Base-by-base conservation (phyloP, 2,797 vertebrate genomes). In the Pitangus sulphuratus region DNA sequence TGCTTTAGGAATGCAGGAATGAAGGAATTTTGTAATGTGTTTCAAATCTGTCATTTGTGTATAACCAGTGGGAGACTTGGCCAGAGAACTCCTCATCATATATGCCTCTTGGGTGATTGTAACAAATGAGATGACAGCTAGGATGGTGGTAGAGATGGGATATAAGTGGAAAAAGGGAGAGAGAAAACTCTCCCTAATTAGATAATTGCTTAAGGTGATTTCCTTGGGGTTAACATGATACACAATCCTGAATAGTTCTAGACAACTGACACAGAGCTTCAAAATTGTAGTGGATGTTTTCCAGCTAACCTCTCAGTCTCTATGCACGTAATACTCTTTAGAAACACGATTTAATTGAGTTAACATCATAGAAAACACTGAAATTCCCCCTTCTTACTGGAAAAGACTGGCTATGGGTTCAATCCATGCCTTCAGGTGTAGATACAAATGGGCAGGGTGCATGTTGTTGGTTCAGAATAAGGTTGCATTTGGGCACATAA, bases 71-170 rank as follows among this genome's bases (percentile, higher is more conserved):
- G 44, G 82, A 87, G 74, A 50, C 51, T 96, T 82, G 85, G 85
- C 91, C 54, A 68, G 62, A 84, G 77, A 69, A 56, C 58, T 93
- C 86, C 84, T 92, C 76, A 56, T 87, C 3, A 0, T 86, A 28
- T 57, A 10, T 69, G 80, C 44, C 91, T 93, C 85, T 84, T 90
- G 93, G 70, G 74, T 87, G 62, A 48, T 81, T 37, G 66, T 86
- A 62, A 70, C 85, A 84, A 95, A 90, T 88, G 88, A 94, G 87
- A 86, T 94, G 95, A 87, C 89, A 96, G 79, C 89, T 83, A 94
- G 58, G 62, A 79, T 74, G 44, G 74, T 60, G 85, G 56, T 82
- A 72, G 70, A 86, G 62, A 50, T 90, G 70, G 74, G 40, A 53
- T 62, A 45, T 69, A 91, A 89, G 51, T 45, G 45, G 62, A 5